Conservation (phyloP, 23 tunicate genomes). For the Trididemnum miniatum region DNA sequence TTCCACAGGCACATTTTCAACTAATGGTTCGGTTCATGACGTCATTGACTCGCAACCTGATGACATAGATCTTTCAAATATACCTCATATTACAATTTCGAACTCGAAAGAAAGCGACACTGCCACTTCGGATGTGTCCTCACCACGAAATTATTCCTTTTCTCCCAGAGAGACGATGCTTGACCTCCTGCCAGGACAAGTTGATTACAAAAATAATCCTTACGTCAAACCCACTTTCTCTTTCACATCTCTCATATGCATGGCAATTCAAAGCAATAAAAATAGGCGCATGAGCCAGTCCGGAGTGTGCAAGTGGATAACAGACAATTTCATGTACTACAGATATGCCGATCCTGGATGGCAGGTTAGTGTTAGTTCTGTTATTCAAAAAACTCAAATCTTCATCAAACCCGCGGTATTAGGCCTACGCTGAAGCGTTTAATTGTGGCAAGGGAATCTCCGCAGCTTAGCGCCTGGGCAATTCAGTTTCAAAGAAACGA, state of each 20-base stretch:
- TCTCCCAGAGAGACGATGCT: conserved; percentile 49
- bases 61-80: too few species aligned
- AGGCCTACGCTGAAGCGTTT: background rate
- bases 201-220: conserved; percentile 84
- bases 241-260: conserved; percentile 55
- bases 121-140: background rate
- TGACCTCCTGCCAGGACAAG: conserved; percentile 52
- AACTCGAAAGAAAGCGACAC: too few species aligned
- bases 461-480: too few species aligned
- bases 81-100: too few species aligned
- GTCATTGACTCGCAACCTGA: too few species aligned
- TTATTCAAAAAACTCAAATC: background rate
- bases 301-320: conserved; percentile 82
- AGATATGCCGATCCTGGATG: conserved; percentile 58
- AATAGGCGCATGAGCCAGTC: conserved; percentile 35
- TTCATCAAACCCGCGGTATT: background rate
- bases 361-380: conserved; percentile 49
- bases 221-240: conserved; percentile 66
- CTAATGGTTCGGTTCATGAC: too few species aligned
- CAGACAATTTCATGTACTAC: conserved; percentile 79
- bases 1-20: too few species aligned
- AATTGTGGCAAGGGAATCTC: too few species aligned
- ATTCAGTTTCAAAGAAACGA: too few species aligned
- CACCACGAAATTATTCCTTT: conserved; percentile 28
- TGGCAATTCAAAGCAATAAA: conserved; percentile 68